Percentiles rank a stretch among this genome's conserved stretches.
phyloP scores from a whole-genome alignment of 2,888 invertebrate genomes.

The Caenorhabditis sp. region DNA sequence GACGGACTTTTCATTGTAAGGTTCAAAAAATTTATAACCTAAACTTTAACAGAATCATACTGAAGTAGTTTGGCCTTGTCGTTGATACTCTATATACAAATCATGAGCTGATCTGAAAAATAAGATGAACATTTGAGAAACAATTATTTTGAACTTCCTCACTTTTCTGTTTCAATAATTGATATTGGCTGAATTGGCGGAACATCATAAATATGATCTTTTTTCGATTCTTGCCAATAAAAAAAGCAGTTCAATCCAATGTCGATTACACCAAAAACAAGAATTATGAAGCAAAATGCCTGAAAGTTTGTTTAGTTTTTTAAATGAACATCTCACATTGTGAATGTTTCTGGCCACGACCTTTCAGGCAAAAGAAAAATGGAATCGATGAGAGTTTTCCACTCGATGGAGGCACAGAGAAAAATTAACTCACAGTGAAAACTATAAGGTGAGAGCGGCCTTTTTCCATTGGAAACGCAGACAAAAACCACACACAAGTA shows the following conservation, averaged over 20 bases:
- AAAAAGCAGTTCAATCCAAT: constrained; percentile 23
- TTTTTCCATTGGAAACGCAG: no score
- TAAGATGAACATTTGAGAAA: constrained; percentile 8
- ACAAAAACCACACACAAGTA: no score
- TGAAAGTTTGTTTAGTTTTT: neutral
- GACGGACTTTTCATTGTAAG: no score
- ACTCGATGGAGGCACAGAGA: no score
- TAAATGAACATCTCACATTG: no score
- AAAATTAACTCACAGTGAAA: no score
- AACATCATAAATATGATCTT: constrained; percentile 31
- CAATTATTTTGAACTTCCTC: constrained; percentile 10
- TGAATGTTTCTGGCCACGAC: no score
- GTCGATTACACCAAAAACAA: constrained; percentile 31
- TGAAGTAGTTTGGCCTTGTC: constrained; percentile 38
- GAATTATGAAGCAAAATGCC: constrained; percentile 30
- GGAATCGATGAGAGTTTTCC: no score
- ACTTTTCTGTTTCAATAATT: constrained; percentile 26
- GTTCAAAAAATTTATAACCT: no score
- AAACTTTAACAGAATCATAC: constrained; percentile 3
- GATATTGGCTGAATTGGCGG: constrained; percentile 25
- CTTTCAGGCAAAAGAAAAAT: no score
- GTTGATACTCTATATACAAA: constrained; percentile 34
- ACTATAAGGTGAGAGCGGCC: no score
- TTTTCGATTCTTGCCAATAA: constrained; percentile 23
- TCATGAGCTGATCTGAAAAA: constrained; percentile 37